Conservation (phyloP, 2,888 invertebrate species). For the Eutolmus rufibarbis region DNA sequence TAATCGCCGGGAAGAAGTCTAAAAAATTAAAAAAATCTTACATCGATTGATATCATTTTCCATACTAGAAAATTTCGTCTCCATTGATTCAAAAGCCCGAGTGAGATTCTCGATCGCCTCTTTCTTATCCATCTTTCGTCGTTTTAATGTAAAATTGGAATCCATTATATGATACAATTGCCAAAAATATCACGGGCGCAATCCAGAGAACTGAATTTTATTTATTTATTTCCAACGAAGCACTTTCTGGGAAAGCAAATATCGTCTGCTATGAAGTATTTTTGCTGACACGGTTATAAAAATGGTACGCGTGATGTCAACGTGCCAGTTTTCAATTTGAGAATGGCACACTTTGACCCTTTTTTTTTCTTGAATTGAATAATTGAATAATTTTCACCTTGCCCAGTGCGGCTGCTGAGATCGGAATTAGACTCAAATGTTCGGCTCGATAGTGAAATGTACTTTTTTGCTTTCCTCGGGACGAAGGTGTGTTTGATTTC, state of each 20-base stretch:
- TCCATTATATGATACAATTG: neutral
- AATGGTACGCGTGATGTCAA: neutral
- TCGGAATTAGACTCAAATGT: neutral
- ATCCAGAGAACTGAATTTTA: neutral
- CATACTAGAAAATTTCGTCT: constrained; percentile 34
- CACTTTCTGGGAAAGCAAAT: neutral
- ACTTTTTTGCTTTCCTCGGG: neutral
- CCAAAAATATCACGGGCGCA: neutral
- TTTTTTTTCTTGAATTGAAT: neutral
- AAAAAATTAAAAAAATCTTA: neutral
- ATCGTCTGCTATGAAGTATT: neutral
- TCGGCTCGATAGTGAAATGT: neutral
- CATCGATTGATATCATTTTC: constrained; percentile 29
- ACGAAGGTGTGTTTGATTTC: neutral
- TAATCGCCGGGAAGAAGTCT: neutral
- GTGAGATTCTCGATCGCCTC: constrained; percentile 23
- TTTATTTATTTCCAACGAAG: neutral
- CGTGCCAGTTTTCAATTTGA: neutral
- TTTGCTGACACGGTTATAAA: neutral
- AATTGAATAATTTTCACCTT: neutral
- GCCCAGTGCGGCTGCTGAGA: neutral
- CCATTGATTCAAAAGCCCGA: constrained; percentile 12
- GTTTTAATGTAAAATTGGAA: neutral
- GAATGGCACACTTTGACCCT: neutral
- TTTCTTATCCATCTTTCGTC: neutral